Base-by-base conservation (phyloP, 2,113 vertebrate species). In the Equus quagga region DNA sequence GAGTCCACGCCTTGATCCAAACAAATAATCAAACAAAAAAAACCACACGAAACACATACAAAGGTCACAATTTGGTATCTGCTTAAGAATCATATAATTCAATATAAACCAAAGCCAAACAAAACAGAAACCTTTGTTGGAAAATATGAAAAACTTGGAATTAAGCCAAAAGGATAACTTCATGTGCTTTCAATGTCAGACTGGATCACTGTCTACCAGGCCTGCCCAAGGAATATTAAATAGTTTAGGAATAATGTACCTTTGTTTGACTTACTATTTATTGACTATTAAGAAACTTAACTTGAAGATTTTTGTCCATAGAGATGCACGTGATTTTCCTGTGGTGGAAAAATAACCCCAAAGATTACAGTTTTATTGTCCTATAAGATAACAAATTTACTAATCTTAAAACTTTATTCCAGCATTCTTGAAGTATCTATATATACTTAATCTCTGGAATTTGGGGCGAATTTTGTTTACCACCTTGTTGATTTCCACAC, bases 21-120 rank as follows among this genome's bases (percentile, higher is more conserved):
- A 75, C 44, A 93, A 87, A 92, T 72, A 83, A 23, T 33, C 18
- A 95, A 86, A 75, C 18, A 88, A 93, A 91, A 58, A 64, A 3
- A 14, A 54, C 13, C 13, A 88, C 11, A 90, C 18, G 70, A 46
- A 78, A 86, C 36, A 76, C 14, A 80, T 3, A 92, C 3, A 82
- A 72, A 92, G 3, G 24, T 95, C 56, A 93, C n/a, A 91, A 73
- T 60, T n/a, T 46, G n/a, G 6, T 82, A 92, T 79, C 70, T 97
- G 23, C 23, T 56, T 49, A 95, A 87, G 36, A 75, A 85, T 41
- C 15, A 81, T 23, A 46, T 19, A 86, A 91, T 21, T 96, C 62
- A 89, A 49, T 69, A 80, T 51, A 82, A 95, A 72, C n/a, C 7
- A 58, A 70, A 96, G 26, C 18, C 67, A 94, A 92, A 89, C 6